phyloP scores from a whole-genome alignment of 2,797 vertebrate genomes.

The Gastrophryne carolinensis region DNA sequence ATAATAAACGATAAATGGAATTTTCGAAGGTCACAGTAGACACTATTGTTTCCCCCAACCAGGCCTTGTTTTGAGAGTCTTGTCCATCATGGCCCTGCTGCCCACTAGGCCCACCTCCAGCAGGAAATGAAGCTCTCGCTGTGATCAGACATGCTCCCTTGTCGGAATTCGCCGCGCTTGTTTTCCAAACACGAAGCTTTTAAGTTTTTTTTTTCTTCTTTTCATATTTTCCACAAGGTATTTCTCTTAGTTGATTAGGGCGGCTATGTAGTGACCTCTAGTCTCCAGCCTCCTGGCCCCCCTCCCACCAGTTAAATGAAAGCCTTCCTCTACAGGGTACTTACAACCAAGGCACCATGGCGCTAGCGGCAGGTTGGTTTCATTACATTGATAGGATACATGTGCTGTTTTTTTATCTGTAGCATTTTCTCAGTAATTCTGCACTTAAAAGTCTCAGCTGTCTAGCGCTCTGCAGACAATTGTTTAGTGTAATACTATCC shows the following conservation, averaged over 20 bases:
- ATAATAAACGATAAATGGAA: not conserved
- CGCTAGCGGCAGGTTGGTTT: conserved; percentile 78
- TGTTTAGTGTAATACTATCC: conserved; percentile 95
- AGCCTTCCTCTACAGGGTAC: conserved; percentile 72
- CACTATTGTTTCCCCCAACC: not conserved
- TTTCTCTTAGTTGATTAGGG: conserved; percentile 70
- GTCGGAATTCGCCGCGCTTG: conserved; percentile 59
- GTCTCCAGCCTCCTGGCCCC: conserved; percentile 66
- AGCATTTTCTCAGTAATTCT: conserved; percentile 92
- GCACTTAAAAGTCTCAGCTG: conserved; percentile 89
- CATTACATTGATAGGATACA: conserved; percentile 83
- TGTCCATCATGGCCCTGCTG: conserved; percentile 20
- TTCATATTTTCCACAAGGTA: conserved; percentile 59
- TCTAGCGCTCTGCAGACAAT: conserved; percentile 95
- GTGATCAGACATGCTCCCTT: conserved; percentile 61
- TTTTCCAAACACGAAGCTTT: conserved; percentile 68
- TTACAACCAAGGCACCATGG: conserved; percentile 68
- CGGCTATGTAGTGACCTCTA: conserved; percentile 73
- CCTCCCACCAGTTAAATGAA: conserved; percentile 77
- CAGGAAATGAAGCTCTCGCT: conserved; percentile 61
- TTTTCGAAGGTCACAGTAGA: not conserved
- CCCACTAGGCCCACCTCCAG: conserved; percentile 13
- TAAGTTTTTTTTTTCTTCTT: conserved; percentile 39
- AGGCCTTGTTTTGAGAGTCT: conserved; percentile 15
- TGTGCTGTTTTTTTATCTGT: conserved; percentile 80